Evolutionary conservation across 1,140 invertebrate species (phyloP), one percentile per base, ranked within the genome.

Genomic region (Calliphora vicina): DNA sequence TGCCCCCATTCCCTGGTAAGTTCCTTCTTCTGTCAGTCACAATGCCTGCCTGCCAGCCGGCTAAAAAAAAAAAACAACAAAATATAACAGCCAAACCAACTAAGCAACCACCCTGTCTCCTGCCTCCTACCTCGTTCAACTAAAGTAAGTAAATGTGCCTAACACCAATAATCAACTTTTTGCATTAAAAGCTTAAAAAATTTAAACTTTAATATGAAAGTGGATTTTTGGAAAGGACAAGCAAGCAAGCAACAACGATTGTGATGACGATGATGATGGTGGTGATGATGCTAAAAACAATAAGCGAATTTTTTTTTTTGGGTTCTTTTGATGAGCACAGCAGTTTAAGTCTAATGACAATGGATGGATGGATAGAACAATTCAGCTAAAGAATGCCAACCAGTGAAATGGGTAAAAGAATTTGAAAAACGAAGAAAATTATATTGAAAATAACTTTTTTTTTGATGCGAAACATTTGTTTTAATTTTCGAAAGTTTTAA

Each of bases 151-250:
- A 57, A 57, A 57, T 57, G 50, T 67, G 61, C 61, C 61, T 67
- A 67, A 67, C 20, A 8, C 20, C 61, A 67, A 67, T 67, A 67
- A 67, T 23, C 61, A 67, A 67, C 61, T 67, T 67, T 67, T 67
- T 67, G n/a, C 61, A 25, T 67, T 67, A 67, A 67, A 67, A 67
- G 61, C 61, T 67, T 67, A 67, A 67, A 67, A 57, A 67, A 25
- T 67, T 67, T 67, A 25, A 67, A 67, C n/a, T 67, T 67, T 67
- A 67, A 57, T 57, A 57, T 57, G 15, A 57, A 57, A 57, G 50
- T 57, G 50, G n/a, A 67, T 67, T 67, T 67, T 67, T 20, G 61
- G 61, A 67, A 67, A 67, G 61, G 61, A 67, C 61, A 67, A 8
- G 1, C 61, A 57, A 57, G 13, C 50, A 15, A 57, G n/a, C 15